Evolutionary conservation across 2,113 vertebrate species (phyloP).

Genomic region (Empidonax alnorum): DNA sequence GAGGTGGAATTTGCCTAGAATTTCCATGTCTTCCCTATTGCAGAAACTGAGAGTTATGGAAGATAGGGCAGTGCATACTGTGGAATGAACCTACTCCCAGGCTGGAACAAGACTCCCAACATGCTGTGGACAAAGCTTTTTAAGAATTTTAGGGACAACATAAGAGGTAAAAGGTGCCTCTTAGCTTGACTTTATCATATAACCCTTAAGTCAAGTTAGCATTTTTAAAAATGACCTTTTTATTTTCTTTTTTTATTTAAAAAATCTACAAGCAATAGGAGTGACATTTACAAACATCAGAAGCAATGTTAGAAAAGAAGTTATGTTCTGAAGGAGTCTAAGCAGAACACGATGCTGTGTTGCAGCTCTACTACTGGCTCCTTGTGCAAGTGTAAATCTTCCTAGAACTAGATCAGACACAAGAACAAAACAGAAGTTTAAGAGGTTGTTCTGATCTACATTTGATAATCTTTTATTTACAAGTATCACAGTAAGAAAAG

Average conservation of each 20-base stretch:
- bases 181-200: background rate
- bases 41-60: background rate
- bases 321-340: background rate
- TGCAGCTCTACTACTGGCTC: background rate
- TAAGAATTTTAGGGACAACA: background rate
- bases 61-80: background rate
- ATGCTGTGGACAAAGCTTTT: background rate
- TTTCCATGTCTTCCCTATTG: background rate
- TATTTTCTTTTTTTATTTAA: background rate
- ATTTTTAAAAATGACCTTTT: background rate
- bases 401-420: background rate
- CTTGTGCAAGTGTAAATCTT: background rate
- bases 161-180: background rate
- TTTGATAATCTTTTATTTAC: background rate
- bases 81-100: background rate
- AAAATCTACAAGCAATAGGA: background rate
- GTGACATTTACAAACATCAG: background rate
- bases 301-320: background rate
- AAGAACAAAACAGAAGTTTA: background rate
- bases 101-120: background rate
- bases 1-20: background rate
- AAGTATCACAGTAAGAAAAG: background rate
- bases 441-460: background rate
- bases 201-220: background rate
- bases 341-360: background rate